Percentiles rank a stretch among this genome's conserved stretches.
Evolutionary conservation across 2,797 vertebrate species (phyloP).

Genomic region (Pseudomugil tenellus): DNA sequence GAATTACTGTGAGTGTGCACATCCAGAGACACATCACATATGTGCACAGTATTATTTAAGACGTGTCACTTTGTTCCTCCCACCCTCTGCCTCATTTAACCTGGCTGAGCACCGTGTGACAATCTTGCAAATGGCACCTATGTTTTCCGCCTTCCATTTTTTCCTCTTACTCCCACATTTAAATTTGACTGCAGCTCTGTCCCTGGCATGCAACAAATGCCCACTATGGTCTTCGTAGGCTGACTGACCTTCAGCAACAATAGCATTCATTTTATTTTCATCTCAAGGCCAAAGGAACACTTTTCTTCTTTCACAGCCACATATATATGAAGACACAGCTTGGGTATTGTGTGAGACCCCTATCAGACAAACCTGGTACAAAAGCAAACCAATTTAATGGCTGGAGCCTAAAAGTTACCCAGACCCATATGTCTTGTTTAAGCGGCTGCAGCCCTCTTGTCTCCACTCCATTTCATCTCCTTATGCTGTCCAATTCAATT

Average conservation of each 20-base stretch:
- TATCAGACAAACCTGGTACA: slow-evolving; percentile 9
- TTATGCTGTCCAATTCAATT: slow-evolving; percentile 29
- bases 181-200: slow-evolving; percentile 37
- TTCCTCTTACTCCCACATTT: slow-evolving; percentile 46
- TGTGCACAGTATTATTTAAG: slow-evolving; percentile 38
- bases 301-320: slow-evolving; percentile 22
- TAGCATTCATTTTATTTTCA: slow-evolving; percentile 38
- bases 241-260: slow-evolving; percentile 36
- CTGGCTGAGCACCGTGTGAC: slow-evolving; percentile 43
- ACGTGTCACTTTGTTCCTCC: slow-evolving; percentile 44
- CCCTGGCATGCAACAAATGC: slow-evolving; percentile 27
- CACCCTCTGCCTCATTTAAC: slow-evolving; percentile 57
- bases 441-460: slow-evolving; percentile 11
- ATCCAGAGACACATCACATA: slow-evolving; percentile 2
- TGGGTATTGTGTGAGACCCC: not conserved
- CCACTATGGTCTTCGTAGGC: slow-evolving; percentile 15
- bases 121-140: slow-evolving; percentile 60
- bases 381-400: not conserved
- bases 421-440: slow-evolving; percentile 19
- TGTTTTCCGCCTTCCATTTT: slow-evolving; percentile 19
- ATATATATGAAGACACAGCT: not conserved
- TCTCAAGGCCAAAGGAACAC: slow-evolving; percentile 8
- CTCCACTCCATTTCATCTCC: slow-evolving; percentile 28
- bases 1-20: not conserved
- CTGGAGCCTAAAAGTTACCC: slow-evolving; percentile 14